These are phyloP conservation scores for Zaprionus africanus DNA, from an alignment of 1,140 invertebrate genomes.

Conservation along the genomic window DNA sequence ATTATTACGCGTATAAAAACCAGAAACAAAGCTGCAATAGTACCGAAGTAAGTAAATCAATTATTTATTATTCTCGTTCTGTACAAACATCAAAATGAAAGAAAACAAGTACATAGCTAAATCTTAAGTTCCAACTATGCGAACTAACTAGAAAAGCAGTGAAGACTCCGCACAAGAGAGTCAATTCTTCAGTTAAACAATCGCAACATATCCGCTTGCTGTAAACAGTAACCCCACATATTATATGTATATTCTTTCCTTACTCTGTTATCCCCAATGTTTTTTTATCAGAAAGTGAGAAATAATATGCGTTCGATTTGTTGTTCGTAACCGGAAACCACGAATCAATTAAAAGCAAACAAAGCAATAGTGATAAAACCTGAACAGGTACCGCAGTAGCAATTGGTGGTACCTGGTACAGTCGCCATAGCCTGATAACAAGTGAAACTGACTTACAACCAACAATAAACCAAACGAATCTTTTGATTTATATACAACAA, in stretches of 20 bases:
- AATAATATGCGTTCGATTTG: conserved; percentile 31
- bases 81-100: conserved; percentile 19
- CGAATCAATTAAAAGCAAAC: conserved; percentile 51
- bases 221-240: conserved; percentile 19
- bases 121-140: conserved; percentile 48
- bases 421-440: conserved; percentile 54
- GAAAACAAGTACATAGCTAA: conserved; percentile 46
- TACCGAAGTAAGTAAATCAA: conserved; percentile 80
- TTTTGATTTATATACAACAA: conserved; percentile 66
- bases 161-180: conserved; percentile 15
- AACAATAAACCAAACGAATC: conserved; percentile 70
- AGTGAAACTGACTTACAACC: conserved; percentile 42
- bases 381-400: conserved; percentile 10
- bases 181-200: conserved; percentile 23
- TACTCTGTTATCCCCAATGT: conserved; percentile 24
- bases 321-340: conserved; percentile 47
- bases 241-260: conserved; percentile 15
- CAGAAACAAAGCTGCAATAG: conserved; percentile 61
- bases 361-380: conserved; percentile 78
- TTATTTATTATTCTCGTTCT: conserved; percentile 63
- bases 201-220: conserved; percentile 52
- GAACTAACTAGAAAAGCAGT: conserved; percentile 24
- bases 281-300: conserved; percentile 66
- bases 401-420: conserved; percentile 5
- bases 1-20: conserved; percentile 1